phyloP scores from a whole-genome alignment of 35 echinoderm and acorn worm species.

The Hemicentrotus pulcherrimus region DNA sequence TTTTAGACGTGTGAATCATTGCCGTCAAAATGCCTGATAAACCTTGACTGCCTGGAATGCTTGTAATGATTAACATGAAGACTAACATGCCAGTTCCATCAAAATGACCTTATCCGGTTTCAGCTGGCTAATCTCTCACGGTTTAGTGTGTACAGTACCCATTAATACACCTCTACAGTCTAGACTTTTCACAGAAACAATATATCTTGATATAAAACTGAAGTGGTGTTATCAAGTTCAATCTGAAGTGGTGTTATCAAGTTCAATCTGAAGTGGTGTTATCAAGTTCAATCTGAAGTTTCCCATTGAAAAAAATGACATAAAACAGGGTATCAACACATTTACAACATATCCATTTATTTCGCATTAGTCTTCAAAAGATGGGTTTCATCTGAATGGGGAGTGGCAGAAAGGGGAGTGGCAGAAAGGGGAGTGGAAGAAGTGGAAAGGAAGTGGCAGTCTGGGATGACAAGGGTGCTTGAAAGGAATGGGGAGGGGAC shows the following conservation, averaged over 20 bases:
- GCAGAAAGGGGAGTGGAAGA: background rate
- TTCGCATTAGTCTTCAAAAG: background rate
- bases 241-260: too few species aligned
- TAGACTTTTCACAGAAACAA: too few species aligned
- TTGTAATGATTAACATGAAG: background rate
- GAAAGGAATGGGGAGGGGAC: too few species aligned
- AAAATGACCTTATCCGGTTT: slow-evolving; percentile 1
- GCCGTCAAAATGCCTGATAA: background rate
- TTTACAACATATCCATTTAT: background rate
- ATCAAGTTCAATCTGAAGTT: too few species aligned
- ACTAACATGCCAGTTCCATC: background rate
- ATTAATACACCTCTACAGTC: too few species aligned
- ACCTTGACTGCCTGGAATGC: background rate
- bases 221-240: too few species aligned
- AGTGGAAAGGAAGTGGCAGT: too few species aligned
- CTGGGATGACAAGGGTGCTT: too few species aligned
- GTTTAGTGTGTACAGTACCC: background rate
- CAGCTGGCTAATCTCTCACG: background rate
- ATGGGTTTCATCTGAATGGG: background rate
- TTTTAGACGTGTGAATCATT: background rate
- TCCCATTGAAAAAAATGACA: too few species aligned
- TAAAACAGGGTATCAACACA: too few species aligned
- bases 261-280: too few species aligned
- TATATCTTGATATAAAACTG: too few species aligned
- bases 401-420: background rate